Conservation (phyloP, 1,140 invertebrate genomes). For the Whitmania pigra region DNA sequence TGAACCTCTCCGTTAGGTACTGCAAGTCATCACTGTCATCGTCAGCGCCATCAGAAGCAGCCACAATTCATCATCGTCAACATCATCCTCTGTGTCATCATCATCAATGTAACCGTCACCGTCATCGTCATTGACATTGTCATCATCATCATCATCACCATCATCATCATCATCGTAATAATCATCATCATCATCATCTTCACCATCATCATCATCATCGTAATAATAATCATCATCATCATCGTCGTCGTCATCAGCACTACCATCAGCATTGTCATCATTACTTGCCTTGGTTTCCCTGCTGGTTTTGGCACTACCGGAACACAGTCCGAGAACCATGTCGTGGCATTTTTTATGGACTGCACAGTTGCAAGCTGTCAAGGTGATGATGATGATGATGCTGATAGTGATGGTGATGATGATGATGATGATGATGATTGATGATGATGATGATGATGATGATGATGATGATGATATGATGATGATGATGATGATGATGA, state of each 20-base stretch:
- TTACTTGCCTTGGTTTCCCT: conserved; percentile 76
- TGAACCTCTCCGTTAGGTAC: conserved; percentile 64
- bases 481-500: conserved; percentile 21
- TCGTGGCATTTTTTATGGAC: conserved; percentile 94
- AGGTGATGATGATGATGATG: conserved; percentile 14
- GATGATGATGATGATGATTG: conserved; percentile 5
- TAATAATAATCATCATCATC: no score
- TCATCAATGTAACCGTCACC: no score
- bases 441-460: conserved; percentile 20
- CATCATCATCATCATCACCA: conserved; percentile 12
- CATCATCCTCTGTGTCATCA: no score
- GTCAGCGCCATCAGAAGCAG: no score
- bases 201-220: background rate
- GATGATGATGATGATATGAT: conserved; percentile 15
- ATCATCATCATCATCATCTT: conserved; percentile 18
- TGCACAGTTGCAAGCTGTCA: conserved; percentile 75
- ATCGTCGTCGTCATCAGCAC: background rate
- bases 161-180: conserved; percentile 14
- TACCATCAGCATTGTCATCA: background rate
- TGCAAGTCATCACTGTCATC: conserved; percentile 23
- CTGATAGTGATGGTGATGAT: conserved; percentile 15
- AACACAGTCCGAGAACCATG: conserved; percentile 84
- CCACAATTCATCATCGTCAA: no score
- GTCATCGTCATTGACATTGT: no score
- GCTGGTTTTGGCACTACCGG: conserved; percentile 77